A percentile compares a stretch with the other conserved stretches of the same genome.
Evolutionary conservation across 2,888 invertebrate species (phyloP).

Genomic region (Zygothrica quintamaculata): DNA sequence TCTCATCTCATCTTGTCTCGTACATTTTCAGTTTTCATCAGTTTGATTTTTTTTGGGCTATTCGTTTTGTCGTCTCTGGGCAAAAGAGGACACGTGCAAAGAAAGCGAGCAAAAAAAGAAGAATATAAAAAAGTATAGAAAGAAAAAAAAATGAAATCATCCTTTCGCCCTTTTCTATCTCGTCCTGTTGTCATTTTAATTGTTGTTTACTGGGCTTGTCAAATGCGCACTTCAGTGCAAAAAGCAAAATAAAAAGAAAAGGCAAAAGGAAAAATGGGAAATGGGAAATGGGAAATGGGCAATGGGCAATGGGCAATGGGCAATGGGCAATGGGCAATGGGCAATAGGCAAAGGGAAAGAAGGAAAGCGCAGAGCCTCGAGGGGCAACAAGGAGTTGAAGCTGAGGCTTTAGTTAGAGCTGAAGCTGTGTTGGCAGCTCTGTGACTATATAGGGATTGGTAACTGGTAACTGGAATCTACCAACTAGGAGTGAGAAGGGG

Average conservation of each 20-base stretch:
- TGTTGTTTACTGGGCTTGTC: slow-evolving; percentile 82
- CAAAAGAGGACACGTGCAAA: slow-evolving; percentile 43
- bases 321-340: too few species aligned
- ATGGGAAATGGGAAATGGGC: too few species aligned
- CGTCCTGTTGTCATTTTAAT: slow-evolving; percentile 79
- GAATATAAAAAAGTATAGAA: too few species aligned
- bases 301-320: too few species aligned
- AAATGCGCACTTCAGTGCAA: slow-evolving; percentile 72
- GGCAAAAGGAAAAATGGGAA: too few species aligned
- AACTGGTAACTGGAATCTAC: background rate
- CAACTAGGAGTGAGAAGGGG: background rate
- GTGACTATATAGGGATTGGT: too few species aligned
- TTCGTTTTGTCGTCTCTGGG: slow-evolving; percentile 7
- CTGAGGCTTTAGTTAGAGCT: too few species aligned
- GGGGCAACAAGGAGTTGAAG: slow-evolving; percentile 24
- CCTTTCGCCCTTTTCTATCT: slow-evolving; percentile 57
- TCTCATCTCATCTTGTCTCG: slow-evolving; percentile 11
- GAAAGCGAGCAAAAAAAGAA: too few species aligned
- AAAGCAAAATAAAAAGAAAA: slow-evolving; percentile 10
- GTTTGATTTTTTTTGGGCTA: slow-evolving; percentile 38
- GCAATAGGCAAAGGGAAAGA: too few species aligned
- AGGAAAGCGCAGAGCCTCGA: slow-evolving; percentile 14
- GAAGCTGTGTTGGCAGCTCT: too few species aligned
- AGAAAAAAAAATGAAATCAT: too few species aligned
- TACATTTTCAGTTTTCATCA: slow-evolving; percentile 69